phyloP scores from a whole-genome alignment of 2,113 vertebrate species.

The Pelecanus crispus region DNA sequence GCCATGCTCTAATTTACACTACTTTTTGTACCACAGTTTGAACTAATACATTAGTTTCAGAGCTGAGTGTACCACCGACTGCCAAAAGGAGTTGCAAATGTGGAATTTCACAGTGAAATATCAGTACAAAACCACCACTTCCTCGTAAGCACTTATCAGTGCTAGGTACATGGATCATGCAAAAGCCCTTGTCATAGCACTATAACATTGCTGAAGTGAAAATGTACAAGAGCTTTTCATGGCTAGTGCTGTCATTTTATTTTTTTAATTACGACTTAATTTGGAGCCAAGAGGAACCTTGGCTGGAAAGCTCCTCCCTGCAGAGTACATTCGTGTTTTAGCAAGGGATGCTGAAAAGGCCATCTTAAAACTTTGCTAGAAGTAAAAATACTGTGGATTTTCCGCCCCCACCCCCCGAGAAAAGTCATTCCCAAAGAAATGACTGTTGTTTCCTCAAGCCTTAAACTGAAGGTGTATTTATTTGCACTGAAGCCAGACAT shows the following conservation, averaged over 20 bases:
- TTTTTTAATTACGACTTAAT: conserved; percentile 8
- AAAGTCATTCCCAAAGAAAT: neutral
- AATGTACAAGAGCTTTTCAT: neutral
- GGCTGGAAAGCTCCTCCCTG: neutral
- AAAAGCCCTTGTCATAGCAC: neutral
- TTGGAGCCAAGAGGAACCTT: neutral
- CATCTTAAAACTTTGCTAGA: neutral
- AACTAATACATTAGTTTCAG: neutral
- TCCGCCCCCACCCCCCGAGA: neutral
- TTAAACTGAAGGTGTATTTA: neutral
- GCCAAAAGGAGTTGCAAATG: neutral
- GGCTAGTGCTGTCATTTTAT: neutral
- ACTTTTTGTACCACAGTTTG: neutral
- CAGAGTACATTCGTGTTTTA: neutral
- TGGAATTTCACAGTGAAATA: neutral
- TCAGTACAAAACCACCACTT: neutral
- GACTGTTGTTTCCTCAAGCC: neutral
- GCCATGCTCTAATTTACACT: neutral
- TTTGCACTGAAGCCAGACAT: neutral
- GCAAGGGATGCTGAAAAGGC: neutral
- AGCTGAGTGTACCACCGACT: neutral
- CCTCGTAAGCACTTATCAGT: neutral
- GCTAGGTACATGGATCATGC: neutral
- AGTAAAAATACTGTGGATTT: neutral
- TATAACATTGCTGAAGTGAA: neutral